Percentiles rank a stretch among this genome's conserved stretches.
Conservation (phyloP, 2,888 invertebrate species). For the Nesidiocoris tenuis region DNA sequence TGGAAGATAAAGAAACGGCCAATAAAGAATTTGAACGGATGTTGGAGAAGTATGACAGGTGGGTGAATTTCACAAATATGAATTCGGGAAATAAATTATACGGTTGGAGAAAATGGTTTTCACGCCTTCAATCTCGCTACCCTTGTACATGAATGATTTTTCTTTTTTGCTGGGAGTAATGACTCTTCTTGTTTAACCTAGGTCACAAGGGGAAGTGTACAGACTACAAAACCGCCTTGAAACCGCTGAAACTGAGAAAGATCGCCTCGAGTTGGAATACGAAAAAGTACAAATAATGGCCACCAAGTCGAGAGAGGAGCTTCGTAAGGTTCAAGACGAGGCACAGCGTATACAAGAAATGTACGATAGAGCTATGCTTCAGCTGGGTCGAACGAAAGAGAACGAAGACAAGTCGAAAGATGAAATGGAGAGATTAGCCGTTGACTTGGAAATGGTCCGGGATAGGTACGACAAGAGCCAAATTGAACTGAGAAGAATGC, state of each 20-base stretch:
- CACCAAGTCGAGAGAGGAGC: conserved; percentile 79
- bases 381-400: conserved; percentile 82
- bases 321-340: conserved; percentile 84
- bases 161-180: background rate
- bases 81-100: no score
- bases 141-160: background rate
- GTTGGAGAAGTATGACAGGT: conserved; percentile 89
- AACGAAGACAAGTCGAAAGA: conserved; percentile 88
- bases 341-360: conserved; percentile 80
- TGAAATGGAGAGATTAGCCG: conserved; percentile 71
- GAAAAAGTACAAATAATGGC: conserved; percentile 80
- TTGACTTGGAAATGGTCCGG: conserved; percentile 82
- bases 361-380: conserved; percentile 82
- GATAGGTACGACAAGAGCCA: conserved; percentile 87
- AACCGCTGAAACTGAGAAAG: conserved; percentile 82
- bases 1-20: conserved; percentile 83
- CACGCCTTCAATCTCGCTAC: no score
- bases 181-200: conserved; percentile 55
- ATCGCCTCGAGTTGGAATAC: conserved; percentile 78
- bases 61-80: conserved; percentile 49
- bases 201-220: conserved; percentile 86
- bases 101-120: no score
- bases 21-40: conserved; percentile 91
- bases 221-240: conserved; percentile 86
- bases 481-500: conserved; percentile 76